Conservation (phyloP, 2,113 vertebrate genomes). For the Rhinoderma darwinii region DNA sequence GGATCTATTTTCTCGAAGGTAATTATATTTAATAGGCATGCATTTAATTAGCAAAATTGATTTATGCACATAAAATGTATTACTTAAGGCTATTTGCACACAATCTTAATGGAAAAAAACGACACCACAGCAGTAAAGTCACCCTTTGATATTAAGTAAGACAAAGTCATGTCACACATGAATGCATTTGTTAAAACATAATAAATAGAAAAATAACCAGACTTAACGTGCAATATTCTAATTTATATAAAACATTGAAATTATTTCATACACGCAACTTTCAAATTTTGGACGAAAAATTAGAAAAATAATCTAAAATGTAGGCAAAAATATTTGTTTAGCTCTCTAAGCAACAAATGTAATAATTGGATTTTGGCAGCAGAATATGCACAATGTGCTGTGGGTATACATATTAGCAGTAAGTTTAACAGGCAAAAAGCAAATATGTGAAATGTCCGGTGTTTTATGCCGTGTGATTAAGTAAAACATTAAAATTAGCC, state of each 20-base stretch:
- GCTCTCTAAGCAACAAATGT: neutral
- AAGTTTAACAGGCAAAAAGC: neutral
- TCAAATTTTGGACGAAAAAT: neutral
- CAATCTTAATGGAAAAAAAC: neutral
- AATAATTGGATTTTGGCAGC: neutral
- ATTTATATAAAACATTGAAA: neutral
- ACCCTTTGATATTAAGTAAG: conserved; percentile 29
- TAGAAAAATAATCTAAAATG: neutral
- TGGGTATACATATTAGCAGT: conserved; percentile 1
- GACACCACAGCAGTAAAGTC: neutral
- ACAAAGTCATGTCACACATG: conserved; percentile 15
- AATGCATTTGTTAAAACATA: conserved; percentile 13
- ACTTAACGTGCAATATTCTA: neutral
- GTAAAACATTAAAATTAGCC: neutral
- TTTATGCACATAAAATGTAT: conserved; percentile 38
- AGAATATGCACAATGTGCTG: neutral
- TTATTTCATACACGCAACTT: neutral
- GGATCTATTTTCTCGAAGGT: conserved; percentile 2
- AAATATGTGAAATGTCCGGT: neutral
- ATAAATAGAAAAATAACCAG: conserved; percentile 8
- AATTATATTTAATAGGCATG: conserved; percentile 47
- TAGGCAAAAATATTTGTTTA: neutral
- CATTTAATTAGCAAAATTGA: conserved; percentile 47
- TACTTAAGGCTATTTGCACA: conserved; percentile 37
- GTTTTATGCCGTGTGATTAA: neutral